These are phyloP conservation scores for Pseudochirops cupreus DNA, from an alignment of 2,797 vertebrate species.

Conservation along the genomic window DNA sequence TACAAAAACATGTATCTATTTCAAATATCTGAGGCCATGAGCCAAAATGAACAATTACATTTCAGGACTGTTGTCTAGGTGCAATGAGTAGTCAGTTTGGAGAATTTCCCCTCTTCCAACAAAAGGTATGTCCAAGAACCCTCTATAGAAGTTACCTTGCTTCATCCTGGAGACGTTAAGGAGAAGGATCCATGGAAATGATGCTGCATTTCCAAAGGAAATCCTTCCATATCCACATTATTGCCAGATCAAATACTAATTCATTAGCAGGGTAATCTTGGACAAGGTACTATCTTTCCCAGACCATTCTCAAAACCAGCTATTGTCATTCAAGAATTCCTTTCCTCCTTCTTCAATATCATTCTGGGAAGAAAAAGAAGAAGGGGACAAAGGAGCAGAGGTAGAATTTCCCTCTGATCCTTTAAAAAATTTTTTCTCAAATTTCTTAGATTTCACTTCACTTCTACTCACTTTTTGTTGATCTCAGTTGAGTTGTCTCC, in stretches of 20 bases:
- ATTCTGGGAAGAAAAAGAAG: neutral
- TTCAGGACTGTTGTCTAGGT: conserved; percentile 39
- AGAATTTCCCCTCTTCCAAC: conserved; percentile 34
- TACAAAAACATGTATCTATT: conserved; percentile 52
- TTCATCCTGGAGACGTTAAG: conserved; percentile 62
- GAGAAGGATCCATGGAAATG: conserved; percentile 60
- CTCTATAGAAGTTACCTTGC: conserved; percentile 64
- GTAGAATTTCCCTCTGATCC: conserved; percentile 71
- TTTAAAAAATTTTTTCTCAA: conserved; percentile 58
- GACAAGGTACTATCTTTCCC: conserved; percentile 19
- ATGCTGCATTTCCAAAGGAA: conserved; percentile 57
- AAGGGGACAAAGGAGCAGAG: conserved; percentile 37
- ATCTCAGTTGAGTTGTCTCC: conserved; percentile 59
- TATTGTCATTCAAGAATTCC: conserved; percentile 1
- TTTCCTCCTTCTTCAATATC: neutral
- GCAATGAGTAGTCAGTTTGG: conserved; percentile 47
- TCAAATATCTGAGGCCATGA: neutral
- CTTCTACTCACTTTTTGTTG: conserved; percentile 66
- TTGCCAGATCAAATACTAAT: neutral
- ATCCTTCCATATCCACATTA: conserved; percentile 67
- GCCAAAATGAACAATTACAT: conserved; percentile 32
- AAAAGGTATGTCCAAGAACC: conserved; percentile 66
- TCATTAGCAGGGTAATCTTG: neutral
- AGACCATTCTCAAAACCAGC: neutral
- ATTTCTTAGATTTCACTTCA: conserved; percentile 73